These are phyloP conservation scores for Lissocephala sabroskyi DNA, from an alignment of 2,888 invertebrate genomes.

Conservation along the genomic window DNA sequence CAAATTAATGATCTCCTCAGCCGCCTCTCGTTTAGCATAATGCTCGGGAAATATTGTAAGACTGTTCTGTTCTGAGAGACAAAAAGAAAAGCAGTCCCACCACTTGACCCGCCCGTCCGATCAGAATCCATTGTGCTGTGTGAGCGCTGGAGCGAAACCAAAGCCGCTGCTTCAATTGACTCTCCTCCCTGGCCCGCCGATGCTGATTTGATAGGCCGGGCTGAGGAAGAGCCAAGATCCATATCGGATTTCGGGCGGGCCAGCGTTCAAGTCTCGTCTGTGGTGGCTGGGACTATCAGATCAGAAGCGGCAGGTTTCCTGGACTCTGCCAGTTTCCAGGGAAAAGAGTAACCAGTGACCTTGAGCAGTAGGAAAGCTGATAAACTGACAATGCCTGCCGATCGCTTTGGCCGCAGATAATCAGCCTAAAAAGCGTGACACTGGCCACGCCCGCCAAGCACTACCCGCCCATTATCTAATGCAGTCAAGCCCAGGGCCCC, in stretches of 20 bases:
- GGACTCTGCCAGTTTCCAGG: too few species aligned
- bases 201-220: constrained; percentile 35
- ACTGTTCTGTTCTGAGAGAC: too few species aligned
- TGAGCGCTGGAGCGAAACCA: constrained; percentile 42
- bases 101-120: not conserved
- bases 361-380: too few species aligned
- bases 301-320: too few species aligned
- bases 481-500: constrained; percentile 11
- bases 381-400: too few species aligned
- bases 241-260: constrained; percentile 56
- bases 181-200: constrained; percentile 22
- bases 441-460: constrained; percentile 18
- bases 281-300: constrained; percentile 54
- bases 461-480: constrained; percentile 1
- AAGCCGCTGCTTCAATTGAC: not conserved
- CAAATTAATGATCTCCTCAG: too few species aligned
- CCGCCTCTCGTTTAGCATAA: too few species aligned
- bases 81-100: too few species aligned
- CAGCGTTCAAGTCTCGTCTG: constrained; percentile 33
- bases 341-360: constrained; percentile 18
- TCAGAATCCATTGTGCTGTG: not conserved
- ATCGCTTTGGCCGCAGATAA: constrained; percentile 1
- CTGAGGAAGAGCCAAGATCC: constrained; percentile 9
- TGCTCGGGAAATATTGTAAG: too few species aligned
- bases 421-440: constrained; percentile 7